Base-by-base conservation (phyloP, 1,140 invertebrate species). In the Hypsibius dujardini region DNA sequence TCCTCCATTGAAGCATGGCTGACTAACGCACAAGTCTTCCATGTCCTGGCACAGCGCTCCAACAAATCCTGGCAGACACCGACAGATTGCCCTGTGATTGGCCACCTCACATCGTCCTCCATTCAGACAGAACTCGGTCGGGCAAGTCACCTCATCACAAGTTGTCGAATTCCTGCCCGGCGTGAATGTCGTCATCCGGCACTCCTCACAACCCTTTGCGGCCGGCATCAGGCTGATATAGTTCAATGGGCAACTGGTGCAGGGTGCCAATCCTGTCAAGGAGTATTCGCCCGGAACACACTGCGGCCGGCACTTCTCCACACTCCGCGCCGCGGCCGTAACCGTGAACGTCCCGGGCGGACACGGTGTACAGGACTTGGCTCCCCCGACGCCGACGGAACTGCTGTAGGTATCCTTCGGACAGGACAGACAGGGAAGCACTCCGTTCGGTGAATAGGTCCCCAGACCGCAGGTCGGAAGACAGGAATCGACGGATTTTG, bases 341-440 rank as follows among this genome's bases (percentile, higher is more conserved):
- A 92, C 94, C 0, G 92, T 95, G 76, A 87, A 93, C 0, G 87
- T 90, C 73, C 89, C 89, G 0, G 90, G 85, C 2, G 92, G 90
- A 79, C 93, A 97, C 3, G 88, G 86, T 78, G 91, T 88, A 76
- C 93, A 97, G 76, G 95, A 90, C 78, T 92, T 95, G 79, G 89
- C 95, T 28, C 93, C 93, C 71, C 89, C 90, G 1, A 86, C 84
- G 45, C 90, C 90, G 12, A 12, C n/a, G 7, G 70, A 42, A 2
- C 86, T 85, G 12, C 89, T 90, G 77, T 87, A 96, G 71, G 90
- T 94, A 77, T 95, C 93, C 73, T 89, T 84, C 1, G 92, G 91
- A 82, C 93, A 97, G 79, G 95, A 90, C 67, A 95, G 81, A 77
- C 93, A 97, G 15, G 93, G 93, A 46, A 96, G 90, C 67, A 95